A percentile compares a stretch with the other conserved stretches of the same genome.
These are phyloP conservation scores for Drosophila koepferae DNA, from an alignment of 2,888 invertebrate species.

Conservation along the genomic window DNA sequence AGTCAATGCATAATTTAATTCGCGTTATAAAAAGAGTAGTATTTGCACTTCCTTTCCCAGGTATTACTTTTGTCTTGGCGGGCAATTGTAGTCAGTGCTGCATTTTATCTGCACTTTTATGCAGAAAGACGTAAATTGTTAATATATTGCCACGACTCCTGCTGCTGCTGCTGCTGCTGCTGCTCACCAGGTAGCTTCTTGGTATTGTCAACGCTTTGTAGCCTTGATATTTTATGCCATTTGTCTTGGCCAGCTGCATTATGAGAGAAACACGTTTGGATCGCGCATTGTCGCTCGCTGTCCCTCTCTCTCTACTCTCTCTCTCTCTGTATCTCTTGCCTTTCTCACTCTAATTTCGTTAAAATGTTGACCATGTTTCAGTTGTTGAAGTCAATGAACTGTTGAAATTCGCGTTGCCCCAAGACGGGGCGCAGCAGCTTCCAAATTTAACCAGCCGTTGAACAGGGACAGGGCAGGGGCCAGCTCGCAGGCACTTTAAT, in stretches of 20 bases:
- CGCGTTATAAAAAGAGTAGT: background rate
- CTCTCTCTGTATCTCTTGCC: background rate
- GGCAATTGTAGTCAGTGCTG: background rate
- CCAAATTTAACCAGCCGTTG: background rate
- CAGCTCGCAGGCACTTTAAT: slow-evolving; percentile 18
- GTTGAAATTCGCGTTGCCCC: slow-evolving; percentile 31
- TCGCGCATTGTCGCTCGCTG: background rate
- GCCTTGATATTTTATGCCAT: slow-evolving; percentile 43
- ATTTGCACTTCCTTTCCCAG: slow-evolving; percentile 1
- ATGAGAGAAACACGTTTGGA: slow-evolving; percentile 35
- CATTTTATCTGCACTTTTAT: slow-evolving; percentile 19
- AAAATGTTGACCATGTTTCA: slow-evolving; percentile 35
- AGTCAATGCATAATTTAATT: background rate
- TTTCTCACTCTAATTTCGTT: slow-evolving; percentile 30
- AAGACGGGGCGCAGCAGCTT: slow-evolving; percentile 15
- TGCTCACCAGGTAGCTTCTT: slow-evolving; percentile 19
- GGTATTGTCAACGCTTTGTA: slow-evolving; percentile 28
- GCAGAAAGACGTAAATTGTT: slow-evolving; percentile 7
- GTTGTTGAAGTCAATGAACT: slow-evolving; percentile 40
- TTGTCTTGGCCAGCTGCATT: slow-evolving; percentile 42
- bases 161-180: slow-evolving; percentile 1
- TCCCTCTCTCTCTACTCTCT: background rate
- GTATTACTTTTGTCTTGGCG: background rate
- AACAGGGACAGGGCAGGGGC: background rate
- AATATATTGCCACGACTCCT: slow-evolving; percentile 6